Conservation (phyloP, 2,888 invertebrate genomes). For the Agrypnus murinus region DNA sequence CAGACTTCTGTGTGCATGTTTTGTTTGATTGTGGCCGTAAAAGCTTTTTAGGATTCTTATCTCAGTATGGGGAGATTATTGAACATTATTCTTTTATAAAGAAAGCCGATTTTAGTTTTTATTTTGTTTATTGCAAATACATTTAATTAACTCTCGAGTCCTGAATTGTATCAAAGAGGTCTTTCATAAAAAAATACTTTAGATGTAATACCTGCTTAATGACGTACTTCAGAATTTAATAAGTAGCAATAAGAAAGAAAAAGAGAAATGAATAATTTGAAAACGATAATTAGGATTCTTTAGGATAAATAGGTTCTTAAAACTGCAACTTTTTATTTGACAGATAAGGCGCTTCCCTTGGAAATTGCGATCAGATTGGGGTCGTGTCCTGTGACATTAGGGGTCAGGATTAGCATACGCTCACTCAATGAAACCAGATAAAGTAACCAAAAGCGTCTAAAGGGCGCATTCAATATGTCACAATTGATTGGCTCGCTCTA, state of each 20-base stretch:
- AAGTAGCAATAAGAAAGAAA: too few species aligned
- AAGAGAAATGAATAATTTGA: too few species aligned
- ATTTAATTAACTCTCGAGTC: too few species aligned
- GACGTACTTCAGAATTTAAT: too few species aligned
- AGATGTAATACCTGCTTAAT: too few species aligned
- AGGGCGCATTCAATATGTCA: constrained; percentile 59
- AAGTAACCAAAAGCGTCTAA: constrained; percentile 55
- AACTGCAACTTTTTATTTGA: constrained; percentile 20
- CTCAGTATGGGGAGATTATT: constrained; percentile 38
- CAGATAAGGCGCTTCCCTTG: constrained; percentile 25
- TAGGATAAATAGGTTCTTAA: constrained; percentile 8
- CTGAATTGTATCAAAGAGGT: too few species aligned
- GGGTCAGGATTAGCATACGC: constrained; percentile 58
- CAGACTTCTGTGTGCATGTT: constrained; percentile 55
- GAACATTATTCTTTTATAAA: constrained; percentile 17
- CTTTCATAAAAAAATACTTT: too few species aligned
- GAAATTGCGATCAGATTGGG: constrained; percentile 53
- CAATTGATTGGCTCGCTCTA: constrained; percentile 59
- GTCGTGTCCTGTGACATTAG: constrained; percentile 52
- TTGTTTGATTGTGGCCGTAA: constrained; percentile 51
- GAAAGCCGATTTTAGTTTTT: too few species aligned
- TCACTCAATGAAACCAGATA: constrained; percentile 57
- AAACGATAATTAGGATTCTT: too few species aligned
- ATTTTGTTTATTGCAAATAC: too few species aligned
- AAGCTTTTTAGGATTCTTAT: constrained; percentile 52